Base-by-base conservation (phyloP, 1,140 invertebrate genomes). In the Rhizoglyphus robini region DNA sequence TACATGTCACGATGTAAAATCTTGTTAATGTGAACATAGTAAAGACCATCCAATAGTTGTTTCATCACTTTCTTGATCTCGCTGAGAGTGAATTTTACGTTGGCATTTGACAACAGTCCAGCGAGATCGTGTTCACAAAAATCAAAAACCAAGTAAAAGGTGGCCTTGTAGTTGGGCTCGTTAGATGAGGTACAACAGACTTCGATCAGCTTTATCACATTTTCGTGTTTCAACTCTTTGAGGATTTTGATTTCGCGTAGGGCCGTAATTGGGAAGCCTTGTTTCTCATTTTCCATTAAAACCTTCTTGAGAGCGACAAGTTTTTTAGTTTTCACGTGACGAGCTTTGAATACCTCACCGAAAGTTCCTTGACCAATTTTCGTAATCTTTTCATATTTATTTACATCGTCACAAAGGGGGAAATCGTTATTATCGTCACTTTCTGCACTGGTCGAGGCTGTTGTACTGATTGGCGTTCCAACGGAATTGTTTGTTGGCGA, bases 61-160 rank as follows among this genome's bases (percentile, higher is more conserved):
- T 97, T 90, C 85, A 99, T 94, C 30, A 82, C 90, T 79, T 94
- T 95, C 73, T 99, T 99, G 41, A 98, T 96, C 80, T 99, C 94
- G 4, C 90, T 32, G 8, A 68, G 29, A 32, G 69, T 74, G 75
- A 99, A 97, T 80, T 95, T 95, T 0, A 99, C 94, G 75, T 93
- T 92, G 4, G 86, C 85, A 78, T 98, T 98, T 8, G 90, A 96
- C 4, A 99, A 75, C 32, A 99, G 79, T 4, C 96, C 96, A 31
- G 96, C 96, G 51, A 99, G 79, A 79, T 99, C 96, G 74, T 99
- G 96, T 75, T 99, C 96, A 78, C 95, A 98, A 74, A 99, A 99
- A 70, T 99, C 95, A 78, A 99, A 99, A 0, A 99, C 88, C 66
- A 99, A 78, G 74, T 94, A 99, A 75, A 99, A 99, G 0, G 92